Conservation (phyloP, 2,888 invertebrate species). For the Scaptomyza cyrtandrae region DNA sequence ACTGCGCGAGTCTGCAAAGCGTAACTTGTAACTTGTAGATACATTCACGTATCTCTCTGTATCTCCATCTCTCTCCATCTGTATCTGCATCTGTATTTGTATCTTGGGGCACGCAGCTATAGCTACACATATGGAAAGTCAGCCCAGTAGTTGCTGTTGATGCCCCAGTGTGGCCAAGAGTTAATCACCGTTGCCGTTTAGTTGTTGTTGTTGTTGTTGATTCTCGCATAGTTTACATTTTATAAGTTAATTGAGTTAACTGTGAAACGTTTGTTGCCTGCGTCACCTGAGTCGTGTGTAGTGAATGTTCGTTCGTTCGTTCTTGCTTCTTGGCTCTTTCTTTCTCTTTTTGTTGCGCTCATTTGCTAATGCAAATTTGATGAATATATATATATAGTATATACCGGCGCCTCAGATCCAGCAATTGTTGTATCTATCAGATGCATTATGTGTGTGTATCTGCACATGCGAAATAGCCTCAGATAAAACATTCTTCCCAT, state of each 20-base stretch:
- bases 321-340: conserved; percentile 13
- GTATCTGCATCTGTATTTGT: conserved; percentile 58
- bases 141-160: conserved; percentile 13
- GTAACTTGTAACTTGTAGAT: conserved; percentile 79
- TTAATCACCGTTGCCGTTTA: conserved; percentile 80
- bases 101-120: conserved; percentile 71
- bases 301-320: too few species aligned
- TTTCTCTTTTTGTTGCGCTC: conserved; percentile 51
- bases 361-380: conserved; percentile 75
- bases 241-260: conserved; percentile 82
- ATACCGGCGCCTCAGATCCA: conserved; percentile 35
- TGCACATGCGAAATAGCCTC: conserved; percentile 21
- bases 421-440: conserved; percentile 42
- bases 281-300: conserved; percentile 10
- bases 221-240: conserved; percentile 76
- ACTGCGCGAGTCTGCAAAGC: conserved; percentile 77
- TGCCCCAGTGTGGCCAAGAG: conserved; percentile 64
- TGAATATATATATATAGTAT: conserved; percentile 57
- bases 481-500: neutral
- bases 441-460: conserved; percentile 19
- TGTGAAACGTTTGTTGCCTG: conserved; percentile 65
- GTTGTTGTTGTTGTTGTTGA: conserved; percentile 47
- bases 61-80: neutral
- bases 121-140: conserved; percentile 63
- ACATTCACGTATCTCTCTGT: conserved; percentile 65